Evolutionary conservation across 2,113 vertebrate species (phyloP).

Genomic region (pig (Sus scrofa)): DNA sequence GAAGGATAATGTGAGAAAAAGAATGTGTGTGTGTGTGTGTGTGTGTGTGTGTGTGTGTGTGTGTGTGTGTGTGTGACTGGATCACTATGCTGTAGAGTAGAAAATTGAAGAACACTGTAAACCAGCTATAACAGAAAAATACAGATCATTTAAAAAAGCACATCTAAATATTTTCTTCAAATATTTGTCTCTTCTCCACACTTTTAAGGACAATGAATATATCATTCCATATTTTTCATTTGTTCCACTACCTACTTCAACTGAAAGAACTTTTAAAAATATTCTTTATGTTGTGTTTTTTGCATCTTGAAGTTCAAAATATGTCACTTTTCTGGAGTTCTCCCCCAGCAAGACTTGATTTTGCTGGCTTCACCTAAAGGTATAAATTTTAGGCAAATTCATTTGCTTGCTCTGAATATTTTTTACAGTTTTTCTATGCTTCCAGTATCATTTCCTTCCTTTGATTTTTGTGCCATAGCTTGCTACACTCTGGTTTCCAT

Average conservation of each 20-base stretch:
- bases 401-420: neutral
- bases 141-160: neutral
- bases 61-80: too few relatives aligned
- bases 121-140: too few relatives aligned
- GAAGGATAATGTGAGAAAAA: too few relatives aligned
- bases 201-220: neutral
- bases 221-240: neutral
- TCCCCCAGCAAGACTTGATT: neutral
- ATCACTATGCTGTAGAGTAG: too few relatives aligned
- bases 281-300: neutral
- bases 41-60: too few relatives aligned
- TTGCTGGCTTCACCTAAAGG: neutral
- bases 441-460: neutral
- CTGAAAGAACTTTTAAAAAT: neutral
- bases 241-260: neutral
- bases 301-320: neutral
- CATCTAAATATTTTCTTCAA: neutral
- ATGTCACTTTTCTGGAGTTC: neutral
- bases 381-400: neutral
- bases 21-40: too few relatives aligned
- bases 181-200: neutral
- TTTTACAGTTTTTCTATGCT: neutral
- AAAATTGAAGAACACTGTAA: too few relatives aligned
- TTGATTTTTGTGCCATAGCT: neutral
- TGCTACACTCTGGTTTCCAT: neutral